Base-by-base conservation (phyloP, 2,888 invertebrate genomes). In the Mythimna vitellina region DNA sequence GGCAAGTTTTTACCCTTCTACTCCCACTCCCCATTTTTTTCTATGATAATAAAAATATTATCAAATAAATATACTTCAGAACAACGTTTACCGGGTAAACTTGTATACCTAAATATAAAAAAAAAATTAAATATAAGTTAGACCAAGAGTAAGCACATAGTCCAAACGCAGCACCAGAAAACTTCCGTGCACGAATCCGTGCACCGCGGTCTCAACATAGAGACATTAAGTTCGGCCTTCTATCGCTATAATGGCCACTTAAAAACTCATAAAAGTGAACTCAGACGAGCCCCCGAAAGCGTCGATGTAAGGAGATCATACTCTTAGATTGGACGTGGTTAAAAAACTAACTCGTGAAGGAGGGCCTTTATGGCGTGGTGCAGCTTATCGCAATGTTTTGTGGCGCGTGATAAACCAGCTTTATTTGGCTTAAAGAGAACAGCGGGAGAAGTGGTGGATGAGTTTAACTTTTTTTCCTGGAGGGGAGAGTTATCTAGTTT, bases 191-290 rank as follows among this genome's bases (percentile, higher is more conserved):
- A 86, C 77, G 82, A 82, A 63, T 66, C 63, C 65, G 62, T 70
- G 64, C 83, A 70, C 81, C 81, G 79, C 75, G 80, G 85, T 86
- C 88, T 87, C 89, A 80, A 88, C 91, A 91, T 92, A 87, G 90
- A 93, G 92, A 92, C 93, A 93, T 93, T 93, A 94, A 91, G 86
- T 92, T 89, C 86, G 90, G 87, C 88, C 91, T 89, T 91, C 90
- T 84, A 90, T 89, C 84, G 87, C 87, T 85, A 89, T 94, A 94
- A 94, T 94, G 92, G 93, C 92, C 93, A 95, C 94, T 95, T 94
- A 94, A 93, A 95, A 94, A 93, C 90, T 92, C 94, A 92, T 94
- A 95, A 95, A 94, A 93, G 88, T 88, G 88, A 92, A 92, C 88
- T 91, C 89, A 80, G 88, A 91, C 89, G 87, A 87, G 83, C 89